Conservation (phyloP, 2,113 vertebrate genomes). For the Serilophus lunatus region DNA sequence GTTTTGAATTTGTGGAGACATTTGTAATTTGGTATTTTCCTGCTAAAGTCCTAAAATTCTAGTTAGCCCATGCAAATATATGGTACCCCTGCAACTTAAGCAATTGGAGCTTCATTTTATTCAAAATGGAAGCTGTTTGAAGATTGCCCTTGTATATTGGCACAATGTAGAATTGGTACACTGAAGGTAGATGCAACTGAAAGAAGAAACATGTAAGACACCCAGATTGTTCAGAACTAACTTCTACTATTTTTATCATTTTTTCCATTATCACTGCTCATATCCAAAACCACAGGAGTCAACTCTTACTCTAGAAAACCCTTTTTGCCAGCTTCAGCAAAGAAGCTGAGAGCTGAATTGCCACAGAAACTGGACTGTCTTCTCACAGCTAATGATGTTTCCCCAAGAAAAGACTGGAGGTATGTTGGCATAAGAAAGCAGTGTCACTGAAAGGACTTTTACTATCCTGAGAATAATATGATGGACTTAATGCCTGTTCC, state of each 20-base stretch:
- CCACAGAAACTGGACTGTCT: neutral
- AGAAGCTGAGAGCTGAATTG: neutral
- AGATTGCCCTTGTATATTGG: neutral
- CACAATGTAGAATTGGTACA: neutral
- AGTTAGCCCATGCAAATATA: neutral
- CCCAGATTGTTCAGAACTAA: neutral
- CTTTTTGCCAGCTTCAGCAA: neutral
- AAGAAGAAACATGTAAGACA: neutral
- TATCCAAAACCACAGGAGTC: neutral
- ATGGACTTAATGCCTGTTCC: neutral
- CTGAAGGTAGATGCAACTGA: neutral
- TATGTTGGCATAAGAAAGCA: neutral
- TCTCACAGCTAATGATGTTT: neutral
- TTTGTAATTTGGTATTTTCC: neutral
- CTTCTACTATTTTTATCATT: neutral
- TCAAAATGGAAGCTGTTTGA: neutral
- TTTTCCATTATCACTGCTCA: neutral
- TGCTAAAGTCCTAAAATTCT: neutral
- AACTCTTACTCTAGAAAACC: neutral
- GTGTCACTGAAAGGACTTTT: neutral
- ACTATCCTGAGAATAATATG: neutral
- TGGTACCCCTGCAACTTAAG: neutral
- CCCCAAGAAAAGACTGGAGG: neutral
- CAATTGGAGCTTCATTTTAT: neutral
- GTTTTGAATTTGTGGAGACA: neutral